Percentiles rank a stretch among this genome's conserved stretches.
phyloP scores from a whole-genome alignment of 2,888 invertebrate genomes.

The Neria commutata region DNA sequence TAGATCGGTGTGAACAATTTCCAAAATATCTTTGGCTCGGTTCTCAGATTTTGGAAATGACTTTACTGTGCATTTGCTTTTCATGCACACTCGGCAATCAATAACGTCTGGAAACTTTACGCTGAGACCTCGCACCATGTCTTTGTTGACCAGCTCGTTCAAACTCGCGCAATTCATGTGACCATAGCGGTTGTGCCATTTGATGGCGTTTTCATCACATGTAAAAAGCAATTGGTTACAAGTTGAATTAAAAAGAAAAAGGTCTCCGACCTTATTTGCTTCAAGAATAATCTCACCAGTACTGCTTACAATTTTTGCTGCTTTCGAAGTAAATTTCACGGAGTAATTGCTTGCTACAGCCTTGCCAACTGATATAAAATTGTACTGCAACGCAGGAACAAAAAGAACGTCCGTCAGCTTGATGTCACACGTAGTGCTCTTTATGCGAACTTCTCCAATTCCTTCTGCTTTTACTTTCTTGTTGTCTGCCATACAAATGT shows the following conservation, averaged over 20 bases:
- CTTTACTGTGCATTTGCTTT: constrained; percentile 23
- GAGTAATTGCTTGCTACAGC: neutral
- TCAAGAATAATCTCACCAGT: neutral
- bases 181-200: neutral
- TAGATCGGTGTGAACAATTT: constrained; percentile 28
- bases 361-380: neutral
- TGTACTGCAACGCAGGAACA: neutral
- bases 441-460: neutral
- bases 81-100: constrained; percentile 22
- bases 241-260: neutral
- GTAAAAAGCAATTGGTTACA: neutral
- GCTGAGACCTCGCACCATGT: neutral
- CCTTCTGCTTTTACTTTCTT: neutral
- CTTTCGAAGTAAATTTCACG: neutral
- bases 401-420: neutral
- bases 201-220: neutral
- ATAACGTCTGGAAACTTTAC: constrained; percentile 8
- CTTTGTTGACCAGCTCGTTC: neutral
- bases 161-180: neutral
- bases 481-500: too few relatives aligned
- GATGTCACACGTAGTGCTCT: neutral
- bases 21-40: constrained; percentile 18
- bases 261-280: neutral
- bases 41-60: constrained; percentile 22
- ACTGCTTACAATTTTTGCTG: neutral